These are phyloP conservation scores for Porphyrio hochstetteri DNA, from an alignment of 2,113 vertebrate genomes.

Conservation along the genomic window DNA sequence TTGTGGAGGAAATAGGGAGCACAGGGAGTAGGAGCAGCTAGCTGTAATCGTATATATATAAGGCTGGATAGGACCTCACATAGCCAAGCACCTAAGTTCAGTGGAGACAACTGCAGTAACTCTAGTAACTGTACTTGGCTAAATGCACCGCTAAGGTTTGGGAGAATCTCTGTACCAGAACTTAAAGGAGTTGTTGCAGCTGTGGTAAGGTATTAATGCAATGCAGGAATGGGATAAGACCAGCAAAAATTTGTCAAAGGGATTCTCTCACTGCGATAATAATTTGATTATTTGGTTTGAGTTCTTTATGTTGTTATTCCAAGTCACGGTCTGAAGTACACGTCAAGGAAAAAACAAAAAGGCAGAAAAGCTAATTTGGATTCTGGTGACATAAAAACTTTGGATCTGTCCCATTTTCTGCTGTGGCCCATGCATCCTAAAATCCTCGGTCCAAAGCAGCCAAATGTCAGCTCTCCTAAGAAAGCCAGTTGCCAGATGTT, in stretches of 20 bases:
- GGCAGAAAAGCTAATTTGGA: background rate
- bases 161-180: background rate
- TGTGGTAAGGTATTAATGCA: background rate
- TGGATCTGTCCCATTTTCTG: background rate
- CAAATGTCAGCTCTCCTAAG: constrained; percentile 45
- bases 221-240: background rate
- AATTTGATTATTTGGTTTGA: background rate
- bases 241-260: background rate
- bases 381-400: background rate
- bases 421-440: background rate
- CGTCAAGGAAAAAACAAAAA: background rate
- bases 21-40: background rate
- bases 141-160: background rate
- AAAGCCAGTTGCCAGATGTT: constrained; percentile 63
- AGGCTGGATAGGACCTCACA: background rate
- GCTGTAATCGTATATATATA: background rate
- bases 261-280: background rate
- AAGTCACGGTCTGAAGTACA: background rate
- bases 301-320: background rate
- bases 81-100: background rate
- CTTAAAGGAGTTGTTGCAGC: background rate
- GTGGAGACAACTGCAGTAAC: background rate
- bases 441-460: background rate
- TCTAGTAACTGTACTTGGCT: background rate
- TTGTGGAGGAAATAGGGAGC: background rate